phyloP scores from a whole-genome alignment of 2,888 invertebrate genomes.

The Tiliacea aurago region DNA sequence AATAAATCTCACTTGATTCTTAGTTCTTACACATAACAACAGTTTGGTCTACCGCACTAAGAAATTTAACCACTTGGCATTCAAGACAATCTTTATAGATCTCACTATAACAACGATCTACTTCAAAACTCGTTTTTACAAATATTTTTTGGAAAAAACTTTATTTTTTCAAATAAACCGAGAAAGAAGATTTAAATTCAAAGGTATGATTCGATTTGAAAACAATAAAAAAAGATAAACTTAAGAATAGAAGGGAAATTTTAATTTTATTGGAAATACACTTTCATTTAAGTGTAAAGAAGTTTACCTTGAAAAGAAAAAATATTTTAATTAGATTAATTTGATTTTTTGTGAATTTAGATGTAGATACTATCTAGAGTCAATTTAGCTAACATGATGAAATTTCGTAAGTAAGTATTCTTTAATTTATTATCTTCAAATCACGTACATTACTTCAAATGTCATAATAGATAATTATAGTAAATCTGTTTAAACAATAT shows the following conservation, averaged over 20 bases:
- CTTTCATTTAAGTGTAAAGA: slow-evolving; percentile 53
- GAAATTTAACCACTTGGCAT: slow-evolving; percentile 74
- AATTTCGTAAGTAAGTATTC: slow-evolving; percentile 51
- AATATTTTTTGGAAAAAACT: slow-evolving; percentile 6
- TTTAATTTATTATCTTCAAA: slow-evolving; percentile 68
- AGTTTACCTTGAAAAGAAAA: slow-evolving; percentile 53
- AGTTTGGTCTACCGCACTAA: slow-evolving; percentile 75
- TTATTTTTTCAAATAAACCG: background rate
- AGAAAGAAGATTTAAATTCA: slow-evolving; percentile 32
- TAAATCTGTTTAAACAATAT: slow-evolving; percentile 7
- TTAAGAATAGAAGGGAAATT: slow-evolving; percentile 32
- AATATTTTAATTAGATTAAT: slow-evolving; percentile 42
- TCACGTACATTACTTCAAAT: slow-evolving; percentile 65
- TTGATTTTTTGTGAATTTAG: slow-evolving; percentile 50
- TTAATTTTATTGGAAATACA: slow-evolving; percentile 26
- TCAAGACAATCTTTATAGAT: slow-evolving; percentile 61
- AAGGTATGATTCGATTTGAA: slow-evolving; percentile 37
- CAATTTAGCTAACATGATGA: slow-evolving; percentile 59
- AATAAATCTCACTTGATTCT: slow-evolving; percentile 61
- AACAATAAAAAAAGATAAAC: slow-evolving; percentile 47
- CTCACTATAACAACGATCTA: slow-evolving; percentile 63
- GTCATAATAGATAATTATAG: slow-evolving; percentile 42
- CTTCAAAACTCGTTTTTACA: slow-evolving; percentile 52
- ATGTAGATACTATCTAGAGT: slow-evolving; percentile 61
- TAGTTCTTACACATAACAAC: slow-evolving; percentile 70